Evolutionary conservation across 2,888 invertebrate species (phyloP).

Genomic region (Calliphora vomitoria): DNA sequence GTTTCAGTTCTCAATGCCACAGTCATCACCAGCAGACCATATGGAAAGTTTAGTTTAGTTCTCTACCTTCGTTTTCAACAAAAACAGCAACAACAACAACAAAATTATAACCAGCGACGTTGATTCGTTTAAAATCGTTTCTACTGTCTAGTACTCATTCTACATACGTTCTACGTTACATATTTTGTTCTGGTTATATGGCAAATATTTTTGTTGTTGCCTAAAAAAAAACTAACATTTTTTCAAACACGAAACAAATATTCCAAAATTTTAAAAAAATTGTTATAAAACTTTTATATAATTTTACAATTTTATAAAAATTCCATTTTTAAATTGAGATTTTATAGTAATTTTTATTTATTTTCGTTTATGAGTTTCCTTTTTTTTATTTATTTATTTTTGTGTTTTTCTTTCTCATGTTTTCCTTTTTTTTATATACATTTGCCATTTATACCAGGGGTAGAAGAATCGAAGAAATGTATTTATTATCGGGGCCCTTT

Average conservation of each 20-base stretch:
- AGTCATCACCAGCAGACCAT: constrained; percentile 77
- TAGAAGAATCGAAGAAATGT: neutral
- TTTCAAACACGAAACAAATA: neutral
- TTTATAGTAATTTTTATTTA: too few relatives aligned
- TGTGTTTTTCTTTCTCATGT: neutral
- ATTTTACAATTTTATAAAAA: too few relatives aligned
- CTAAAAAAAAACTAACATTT: neutral
- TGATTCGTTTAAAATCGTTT: constrained; percentile 72
- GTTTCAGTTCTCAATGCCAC: constrained; percentile 82
- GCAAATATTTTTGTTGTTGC: constrained; percentile 2
- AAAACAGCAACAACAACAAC: constrained; percentile 10
- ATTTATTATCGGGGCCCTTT: constrained; percentile 45
- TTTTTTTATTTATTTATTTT: too few relatives aligned
- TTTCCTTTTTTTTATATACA: neutral
- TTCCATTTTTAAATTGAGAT: too few relatives aligned
- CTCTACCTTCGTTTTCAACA: constrained; percentile 76
- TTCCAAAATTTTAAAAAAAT: neutral
- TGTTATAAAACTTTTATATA: too few relatives aligned
- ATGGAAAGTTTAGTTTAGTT: constrained; percentile 79
- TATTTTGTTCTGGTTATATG: constrained; percentile 38
- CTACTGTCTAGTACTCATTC: constrained; percentile 68
- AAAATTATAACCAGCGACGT: constrained; percentile 50
- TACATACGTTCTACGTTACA: too few relatives aligned
- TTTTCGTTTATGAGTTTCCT: too few relatives aligned
- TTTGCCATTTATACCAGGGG: neutral